These are phyloP conservation scores for Gallinago undulata DNA, from an alignment of 2,113 vertebrate species.

Conservation along the genomic window DNA sequence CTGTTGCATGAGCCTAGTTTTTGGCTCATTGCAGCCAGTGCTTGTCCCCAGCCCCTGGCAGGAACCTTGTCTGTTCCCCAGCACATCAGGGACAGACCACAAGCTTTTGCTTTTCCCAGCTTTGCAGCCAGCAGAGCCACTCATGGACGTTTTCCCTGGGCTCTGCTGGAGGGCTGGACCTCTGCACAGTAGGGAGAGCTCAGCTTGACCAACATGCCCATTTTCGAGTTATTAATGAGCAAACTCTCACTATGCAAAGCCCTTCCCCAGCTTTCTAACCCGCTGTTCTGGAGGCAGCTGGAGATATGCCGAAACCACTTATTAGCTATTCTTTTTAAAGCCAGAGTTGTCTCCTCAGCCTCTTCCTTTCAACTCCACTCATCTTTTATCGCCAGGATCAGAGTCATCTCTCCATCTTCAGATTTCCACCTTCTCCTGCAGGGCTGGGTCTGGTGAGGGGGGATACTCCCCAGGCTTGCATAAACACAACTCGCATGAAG, in stretches of 20 bases:
- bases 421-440: not conserved
- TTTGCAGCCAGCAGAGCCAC: not conserved
- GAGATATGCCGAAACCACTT: not conserved
- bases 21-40: not conserved
- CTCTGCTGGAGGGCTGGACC: not conserved
- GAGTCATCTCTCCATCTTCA: not conserved
- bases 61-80: fast-evolving
- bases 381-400: not conserved
- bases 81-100: fast-evolving
- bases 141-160: not conserved
- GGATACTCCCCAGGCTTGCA: not conserved
- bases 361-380: not conserved
- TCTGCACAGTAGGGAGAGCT: not conserved
- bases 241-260: not conserved
- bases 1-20: not conserved
- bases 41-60: not conserved
- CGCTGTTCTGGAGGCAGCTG: not conserved
- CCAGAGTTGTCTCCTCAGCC: not conserved
- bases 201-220: not conserved
- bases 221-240: not conserved
- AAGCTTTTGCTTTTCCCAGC: not conserved
- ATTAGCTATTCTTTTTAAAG: not conserved
- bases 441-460: not conserved
- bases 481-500: not conserved
- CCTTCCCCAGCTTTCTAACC: not conserved